Evolutionary conservation across 2,113 vertebrate genomes (phyloP).

Genomic region (Heloderma charlesbogerti): DNA sequence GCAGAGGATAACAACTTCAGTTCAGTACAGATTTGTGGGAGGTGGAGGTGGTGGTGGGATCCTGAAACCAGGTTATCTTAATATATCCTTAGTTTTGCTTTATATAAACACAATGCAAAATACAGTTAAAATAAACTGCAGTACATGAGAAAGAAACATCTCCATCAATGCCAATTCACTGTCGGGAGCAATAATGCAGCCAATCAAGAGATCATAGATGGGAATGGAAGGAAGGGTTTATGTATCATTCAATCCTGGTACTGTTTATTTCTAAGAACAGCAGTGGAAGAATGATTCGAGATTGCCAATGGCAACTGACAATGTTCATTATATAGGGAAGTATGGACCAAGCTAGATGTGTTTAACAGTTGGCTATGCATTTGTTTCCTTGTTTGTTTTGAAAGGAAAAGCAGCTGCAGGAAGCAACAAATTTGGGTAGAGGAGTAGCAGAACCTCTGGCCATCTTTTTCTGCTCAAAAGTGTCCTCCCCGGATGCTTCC

Average conservation of each 20-base stretch:
- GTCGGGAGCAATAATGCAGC: not conserved
- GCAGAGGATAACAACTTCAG: not conserved
- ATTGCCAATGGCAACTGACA: not conserved
- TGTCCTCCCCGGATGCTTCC: not conserved
- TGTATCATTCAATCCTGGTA: constrained; percentile 64
- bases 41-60: not conserved
- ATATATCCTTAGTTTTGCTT: not conserved
- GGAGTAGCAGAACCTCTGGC: not conserved
- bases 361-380: not conserved
- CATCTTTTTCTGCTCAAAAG: not conserved
- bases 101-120: not conserved
- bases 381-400: not conserved
- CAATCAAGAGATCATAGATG: constrained; percentile 49
- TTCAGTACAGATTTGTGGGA: not conserved
- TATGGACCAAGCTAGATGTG: not conserved
- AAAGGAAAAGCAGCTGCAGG: not conserved
- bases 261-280: constrained; percentile 64
- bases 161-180: not conserved
- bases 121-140: not conserved
- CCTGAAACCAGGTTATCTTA: not conserved
- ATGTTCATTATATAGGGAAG: not conserved
- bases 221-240: constrained; percentile 52
- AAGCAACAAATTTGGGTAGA: not conserved
- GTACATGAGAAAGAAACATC: constrained; percentile 13
- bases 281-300: constrained; percentile 42